phyloP scores from a whole-genome alignment of 2,888 invertebrate species.

The Synanthedon tipuliformis region DNA sequence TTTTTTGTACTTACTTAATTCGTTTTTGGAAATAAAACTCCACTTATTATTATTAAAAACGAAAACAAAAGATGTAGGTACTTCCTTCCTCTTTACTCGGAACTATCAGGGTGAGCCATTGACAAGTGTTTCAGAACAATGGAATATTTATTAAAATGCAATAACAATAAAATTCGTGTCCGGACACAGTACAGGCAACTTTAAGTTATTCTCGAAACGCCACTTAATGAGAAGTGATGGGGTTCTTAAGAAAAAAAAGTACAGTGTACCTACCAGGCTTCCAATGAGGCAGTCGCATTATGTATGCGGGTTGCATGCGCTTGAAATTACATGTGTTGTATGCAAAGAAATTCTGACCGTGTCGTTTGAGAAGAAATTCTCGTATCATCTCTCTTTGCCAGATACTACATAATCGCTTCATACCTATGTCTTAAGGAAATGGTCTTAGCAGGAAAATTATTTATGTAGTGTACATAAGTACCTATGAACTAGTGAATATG shows the following conservation, averaged over 20 bases:
- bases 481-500: too few species aligned
- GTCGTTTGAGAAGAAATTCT: constrained; percentile 29
- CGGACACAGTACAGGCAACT: constrained; percentile 58
- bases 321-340: constrained; percentile 60
- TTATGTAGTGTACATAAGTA: too few species aligned
- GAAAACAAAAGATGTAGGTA: constrained; percentile 26
- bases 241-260: constrained; percentile 67
- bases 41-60: constrained; percentile 20
- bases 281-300: constrained; percentile 37
- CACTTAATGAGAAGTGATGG: constrained; percentile 70
- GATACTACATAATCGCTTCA: background rate
- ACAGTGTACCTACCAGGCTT: constrained; percentile 49
- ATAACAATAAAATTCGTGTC: constrained; percentile 70
- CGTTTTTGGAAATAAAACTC: background rate
- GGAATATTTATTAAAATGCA: constrained; percentile 62
- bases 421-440: too few species aligned
- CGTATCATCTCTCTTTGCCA: constrained; percentile 13
- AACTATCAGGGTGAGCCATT: constrained; percentile 37
- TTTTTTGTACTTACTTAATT: too few species aligned
- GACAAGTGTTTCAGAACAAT: constrained; percentile 21
- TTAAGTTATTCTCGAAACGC: constrained; percentile 68
- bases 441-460: too few species aligned
- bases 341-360: constrained; percentile 49
- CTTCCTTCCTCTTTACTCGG: constrained; percentile 60
- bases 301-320: constrained; percentile 53